Percentiles rank a stretch among this genome's conserved stretches.
These are phyloP conservation scores for Cheiracanthium punctorium DNA, from an alignment of 2,888 invertebrate genomes.

Conservation along the genomic window DNA sequence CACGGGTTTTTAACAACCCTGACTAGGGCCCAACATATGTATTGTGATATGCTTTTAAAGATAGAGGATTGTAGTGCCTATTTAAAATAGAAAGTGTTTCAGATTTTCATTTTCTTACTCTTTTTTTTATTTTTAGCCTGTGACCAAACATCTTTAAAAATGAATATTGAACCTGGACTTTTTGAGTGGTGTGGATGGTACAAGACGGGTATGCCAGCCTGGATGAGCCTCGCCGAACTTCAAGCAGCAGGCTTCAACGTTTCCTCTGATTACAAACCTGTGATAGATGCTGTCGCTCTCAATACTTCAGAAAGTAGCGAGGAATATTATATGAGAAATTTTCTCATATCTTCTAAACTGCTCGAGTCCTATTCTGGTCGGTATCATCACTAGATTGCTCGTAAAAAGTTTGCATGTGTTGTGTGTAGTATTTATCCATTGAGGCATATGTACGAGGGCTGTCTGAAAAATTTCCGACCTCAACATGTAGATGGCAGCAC, in stretches of 20 bases:
- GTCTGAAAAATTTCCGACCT: too few species aligned
- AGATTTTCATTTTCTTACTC: background rate
- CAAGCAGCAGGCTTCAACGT: conserved; percentile 85
- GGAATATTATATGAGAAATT: conserved; percentile 82
- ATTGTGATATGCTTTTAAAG: background rate
- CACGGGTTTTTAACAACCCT: too few species aligned
- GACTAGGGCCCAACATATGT: too few species aligned
- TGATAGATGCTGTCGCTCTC: conserved; percentile 78
- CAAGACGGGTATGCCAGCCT: conserved; percentile 82
- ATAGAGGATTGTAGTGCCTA: too few species aligned
- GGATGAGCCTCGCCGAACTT: conserved; percentile 86
- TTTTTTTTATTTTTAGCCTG: conserved; percentile 77
- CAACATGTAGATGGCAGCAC: too few species aligned
- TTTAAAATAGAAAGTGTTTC: too few species aligned
- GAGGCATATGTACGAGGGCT: too few species aligned
- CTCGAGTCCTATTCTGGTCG: conserved; percentile 79
- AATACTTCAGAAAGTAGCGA: conserved; percentile 81
- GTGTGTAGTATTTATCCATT: too few species aligned
- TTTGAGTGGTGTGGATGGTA: conserved; percentile 97
- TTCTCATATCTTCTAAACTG: conserved; percentile 80
- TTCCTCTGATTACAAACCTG: conserved; percentile 82
- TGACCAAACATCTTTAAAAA: conserved; percentile 80
- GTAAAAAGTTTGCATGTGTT: too few species aligned
- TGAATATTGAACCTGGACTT: conserved; percentile 90
- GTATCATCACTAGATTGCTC: too few species aligned